A percentile compares a stretch with the other conserved stretches of the same genome.
These are phyloP conservation scores for Rhorus exstirpatorius DNA, from an alignment of 2,888 invertebrate species.

Conservation along the genomic window DNA sequence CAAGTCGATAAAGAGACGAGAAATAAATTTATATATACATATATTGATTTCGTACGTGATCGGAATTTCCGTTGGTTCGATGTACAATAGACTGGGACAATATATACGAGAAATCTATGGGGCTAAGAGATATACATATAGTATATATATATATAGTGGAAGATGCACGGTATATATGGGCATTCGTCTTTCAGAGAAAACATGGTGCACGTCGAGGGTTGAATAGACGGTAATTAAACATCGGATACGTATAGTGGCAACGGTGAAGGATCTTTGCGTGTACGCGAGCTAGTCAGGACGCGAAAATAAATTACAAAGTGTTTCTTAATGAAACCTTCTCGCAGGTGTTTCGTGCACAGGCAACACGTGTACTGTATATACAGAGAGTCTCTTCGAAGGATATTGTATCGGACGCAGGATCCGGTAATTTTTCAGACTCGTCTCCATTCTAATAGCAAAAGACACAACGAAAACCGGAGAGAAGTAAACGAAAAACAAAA, in stretches of 20 bases:
- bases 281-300: slow-evolving; percentile 65
- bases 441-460: slow-evolving; percentile 77
- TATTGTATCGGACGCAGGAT: slow-evolving; percentile 31
- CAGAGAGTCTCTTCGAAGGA: slow-evolving; percentile 3
- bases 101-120: slow-evolving; percentile 53
- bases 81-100: slow-evolving; percentile 43
- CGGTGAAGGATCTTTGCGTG: slow-evolving; percentile 41
- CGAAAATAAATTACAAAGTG: slow-evolving; percentile 81
- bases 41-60: slow-evolving; percentile 66
- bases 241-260: slow-evolving; percentile 55
- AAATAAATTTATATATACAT: too few species aligned
- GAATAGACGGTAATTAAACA: slow-evolving; percentile 52
- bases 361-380: too few species aligned
- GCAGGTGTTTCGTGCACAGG: slow-evolving; percentile 62
- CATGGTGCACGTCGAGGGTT: slow-evolving; percentile 45
- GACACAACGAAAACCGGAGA: slow-evolving; percentile 48
- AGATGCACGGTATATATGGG: slow-evolving; percentile 49
- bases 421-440: slow-evolving; percentile 80
- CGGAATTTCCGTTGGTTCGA: slow-evolving; percentile 51
- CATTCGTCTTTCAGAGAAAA: slow-evolving; percentile 40
- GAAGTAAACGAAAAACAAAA: too few species aligned
- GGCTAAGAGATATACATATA: slow-evolving; percentile 13
- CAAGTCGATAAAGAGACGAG: slow-evolving; percentile 31
- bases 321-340: slow-evolving; percentile 81
- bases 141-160: slow-evolving; percentile 37